A percentile compares a stretch with the other conserved stretches of the same genome.
These are phyloP conservation scores for Petrocephalus sullivani DNA, from an alignment of 2,797 vertebrate species.

Conservation along the genomic window DNA sequence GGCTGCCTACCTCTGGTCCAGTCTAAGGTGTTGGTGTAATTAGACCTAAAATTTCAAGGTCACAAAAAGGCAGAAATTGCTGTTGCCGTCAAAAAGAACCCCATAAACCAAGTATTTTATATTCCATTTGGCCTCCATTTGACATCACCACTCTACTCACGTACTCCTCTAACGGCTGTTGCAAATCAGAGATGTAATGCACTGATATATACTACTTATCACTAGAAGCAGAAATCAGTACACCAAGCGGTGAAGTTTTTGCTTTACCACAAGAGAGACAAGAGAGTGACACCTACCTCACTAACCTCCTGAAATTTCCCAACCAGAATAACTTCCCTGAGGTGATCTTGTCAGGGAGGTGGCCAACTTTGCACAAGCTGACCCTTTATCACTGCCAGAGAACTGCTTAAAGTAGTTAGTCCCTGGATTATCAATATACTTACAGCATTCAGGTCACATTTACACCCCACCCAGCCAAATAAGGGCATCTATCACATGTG, in stretches of 20 bases:
- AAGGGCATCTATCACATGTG: background rate
- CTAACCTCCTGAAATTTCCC: background rate
- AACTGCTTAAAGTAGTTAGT: background rate
- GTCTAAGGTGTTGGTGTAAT: background rate
- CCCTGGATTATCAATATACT: background rate
- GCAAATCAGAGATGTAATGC: background rate
- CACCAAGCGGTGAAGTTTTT: background rate
- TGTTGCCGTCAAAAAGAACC: background rate
- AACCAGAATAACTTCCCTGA: background rate
- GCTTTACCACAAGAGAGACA: background rate
- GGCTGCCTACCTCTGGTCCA: background rate
- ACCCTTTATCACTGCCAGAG: background rate
- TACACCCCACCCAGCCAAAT: background rate
- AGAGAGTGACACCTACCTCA: background rate
- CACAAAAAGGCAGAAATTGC: background rate
- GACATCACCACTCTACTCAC: background rate
- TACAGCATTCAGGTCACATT: background rate
- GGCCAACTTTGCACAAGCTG: background rate
- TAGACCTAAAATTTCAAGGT: background rate
- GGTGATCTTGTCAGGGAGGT: background rate
- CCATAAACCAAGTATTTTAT: background rate
- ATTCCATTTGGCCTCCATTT: conserved; percentile 6
- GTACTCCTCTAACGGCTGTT: background rate
- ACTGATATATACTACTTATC: background rate
- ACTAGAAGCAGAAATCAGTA: background rate